Evolutionary conservation across 2,888 invertebrate species (phyloP), one percentile per base, ranked within the genome.

Genomic region (Dicyrtoma fusca): DNA sequence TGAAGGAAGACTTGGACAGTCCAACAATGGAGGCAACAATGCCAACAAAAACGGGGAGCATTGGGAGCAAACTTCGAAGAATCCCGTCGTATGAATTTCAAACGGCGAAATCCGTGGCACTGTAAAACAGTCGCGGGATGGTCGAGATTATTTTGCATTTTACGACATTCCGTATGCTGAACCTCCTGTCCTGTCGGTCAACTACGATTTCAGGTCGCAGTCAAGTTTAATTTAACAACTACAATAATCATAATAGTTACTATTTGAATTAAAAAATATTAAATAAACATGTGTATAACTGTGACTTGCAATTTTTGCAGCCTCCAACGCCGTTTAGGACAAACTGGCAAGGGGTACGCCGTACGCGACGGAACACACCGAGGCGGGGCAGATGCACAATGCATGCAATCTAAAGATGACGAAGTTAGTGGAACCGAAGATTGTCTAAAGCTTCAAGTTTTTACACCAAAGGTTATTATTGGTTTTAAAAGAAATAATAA

Each of bases 101-200:
- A 55, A 53, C 53, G 70, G 70, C 8, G 14, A 25, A 13, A 44
- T 70, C 23, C 49, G 53, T 3, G 70, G 70, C 0, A n/a, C 1
- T 3, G 49, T 19, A n/a, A 19, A 51, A 4, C 25, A 63, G 25
- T 63, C 70, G 1, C 17, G 70, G 8, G 49, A 62, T 19, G 70
- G 70, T 13, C 44, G 63, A 21, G 17, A 34, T 26, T 70, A 17
- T 21, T 53, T 26, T 21, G 69, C 42, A n/a, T 69, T 69, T 57
- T 69, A 55, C 17, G 42, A n/a, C 3, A 57, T 69, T 6, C 69
- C 69, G 17, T 69, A 69, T 69, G 69, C 69, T 21, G 69, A 69
- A 21, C 42, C 69, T 5, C 69, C 69, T 13, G 13, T 5, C 69
- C 69, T 13, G 13, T 57, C 11, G 69, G 69, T 13, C 17, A 34